These are phyloP conservation scores for Arremon brunneinucha DNA, from an alignment of 2,797 vertebrate species.

Conservation along the genomic window DNA sequence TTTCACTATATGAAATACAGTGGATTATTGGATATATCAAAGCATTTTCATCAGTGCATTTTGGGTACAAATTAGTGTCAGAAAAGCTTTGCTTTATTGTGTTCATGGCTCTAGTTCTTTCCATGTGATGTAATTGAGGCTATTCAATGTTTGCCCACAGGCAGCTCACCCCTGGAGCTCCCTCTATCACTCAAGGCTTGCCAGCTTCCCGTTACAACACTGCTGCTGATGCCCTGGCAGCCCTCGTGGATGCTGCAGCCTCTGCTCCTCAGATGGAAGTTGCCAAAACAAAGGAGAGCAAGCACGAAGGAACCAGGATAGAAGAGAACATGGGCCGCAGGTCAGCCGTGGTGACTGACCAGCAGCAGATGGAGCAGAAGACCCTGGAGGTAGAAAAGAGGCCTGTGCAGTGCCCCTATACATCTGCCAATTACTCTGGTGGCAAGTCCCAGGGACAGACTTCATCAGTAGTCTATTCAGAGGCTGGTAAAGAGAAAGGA, in stretches of 20 bases:
- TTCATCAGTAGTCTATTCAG: constrained; percentile 80
- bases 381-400: constrained; percentile 86
- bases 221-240: constrained; percentile 92
- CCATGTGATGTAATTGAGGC: not conserved
- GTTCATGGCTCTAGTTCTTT: not conserved
- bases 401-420: constrained; percentile 86
- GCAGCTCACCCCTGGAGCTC: constrained; percentile 82
- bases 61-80: not conserved
- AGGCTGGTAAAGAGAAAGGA: constrained; percentile 87
- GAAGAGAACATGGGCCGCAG: constrained; percentile 84
- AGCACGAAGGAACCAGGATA: constrained; percentile 84
- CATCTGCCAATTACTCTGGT: constrained; percentile 82
- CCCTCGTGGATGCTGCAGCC: constrained; percentile 92
- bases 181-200: constrained; percentile 81
- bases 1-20: not conserved
- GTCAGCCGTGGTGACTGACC: constrained; percentile 78
- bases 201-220: constrained; percentile 89
- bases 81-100: not conserved
- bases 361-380: constrained; percentile 80
- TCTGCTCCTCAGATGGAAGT: constrained; percentile 95
- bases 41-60: not conserved
- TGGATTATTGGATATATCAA: not conserved
- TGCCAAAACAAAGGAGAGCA: constrained; percentile 88
- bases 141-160: constrained; percentile 67
- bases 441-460: constrained; percentile 83